A percentile compares a stretch with the other conserved stretches of the same genome.
phyloP scores from a whole-genome alignment of 2,113 vertebrate species.

The Dendropsophus ebraccatus region DNA sequence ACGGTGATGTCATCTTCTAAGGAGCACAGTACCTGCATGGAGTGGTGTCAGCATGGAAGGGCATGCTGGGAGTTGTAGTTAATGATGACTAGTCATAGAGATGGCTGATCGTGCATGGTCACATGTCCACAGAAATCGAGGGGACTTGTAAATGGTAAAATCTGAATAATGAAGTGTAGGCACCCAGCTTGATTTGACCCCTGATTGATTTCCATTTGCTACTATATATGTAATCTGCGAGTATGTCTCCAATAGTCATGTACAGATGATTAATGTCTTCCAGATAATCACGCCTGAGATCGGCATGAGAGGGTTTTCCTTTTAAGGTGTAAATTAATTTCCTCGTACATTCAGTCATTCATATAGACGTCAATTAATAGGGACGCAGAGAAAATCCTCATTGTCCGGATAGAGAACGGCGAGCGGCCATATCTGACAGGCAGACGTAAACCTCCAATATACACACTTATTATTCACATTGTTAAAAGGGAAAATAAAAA shows the following conservation, averaged over 20 bases:
- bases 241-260: conserved; percentile 7
- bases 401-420: background rate
- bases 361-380: background rate
- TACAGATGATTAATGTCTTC: conserved; percentile 17
- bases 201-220: conserved; percentile 1
- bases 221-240: background rate
- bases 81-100: too few species aligned
- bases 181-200: background rate
- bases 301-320: background rate
- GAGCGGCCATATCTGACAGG: background rate
- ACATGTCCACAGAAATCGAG: too few species aligned
- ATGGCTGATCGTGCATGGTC: background rate
- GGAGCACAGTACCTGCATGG: too few species aligned
- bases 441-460: background rate
- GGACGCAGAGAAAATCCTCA: background rate
- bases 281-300: background rate
- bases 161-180: background rate
- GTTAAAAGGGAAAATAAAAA: too few species aligned
- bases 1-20: background rate
- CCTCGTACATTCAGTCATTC: background rate
- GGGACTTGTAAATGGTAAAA: background rate
- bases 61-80: too few species aligned
- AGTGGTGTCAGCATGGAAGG: too few species aligned
- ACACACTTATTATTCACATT: too few species aligned
- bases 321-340: conserved; percentile 10